Evolutionary conservation across 2,113 vertebrate species (phyloP).

Genomic region (Pituophis catenifer): DNA sequence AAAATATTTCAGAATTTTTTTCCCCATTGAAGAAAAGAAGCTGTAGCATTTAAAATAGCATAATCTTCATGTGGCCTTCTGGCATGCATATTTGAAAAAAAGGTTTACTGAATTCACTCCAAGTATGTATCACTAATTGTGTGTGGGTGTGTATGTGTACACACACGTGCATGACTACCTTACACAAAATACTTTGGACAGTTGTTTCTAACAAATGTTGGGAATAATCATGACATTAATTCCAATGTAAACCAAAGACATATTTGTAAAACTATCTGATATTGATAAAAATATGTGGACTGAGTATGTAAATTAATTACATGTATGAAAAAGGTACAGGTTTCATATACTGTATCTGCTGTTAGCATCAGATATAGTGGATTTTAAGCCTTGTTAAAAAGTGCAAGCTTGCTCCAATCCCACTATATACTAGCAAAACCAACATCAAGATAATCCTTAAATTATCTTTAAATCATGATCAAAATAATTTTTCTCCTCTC

Average conservation of each 20-base stretch:
- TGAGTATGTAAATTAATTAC: background rate
- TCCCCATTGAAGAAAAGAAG: background rate
- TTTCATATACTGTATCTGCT: background rate
- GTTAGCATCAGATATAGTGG: background rate
- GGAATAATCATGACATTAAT: conserved; percentile 11
- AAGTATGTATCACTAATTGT: background rate
- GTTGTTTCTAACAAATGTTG: conserved; percentile 20
- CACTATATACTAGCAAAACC: background rate
- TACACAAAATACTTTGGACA: background rate
- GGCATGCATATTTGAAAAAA: background rate
- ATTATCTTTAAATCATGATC: background rate
- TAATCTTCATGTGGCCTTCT: conserved; percentile 6
- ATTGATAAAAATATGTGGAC: conserved; percentile 35
- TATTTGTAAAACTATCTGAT: background rate
- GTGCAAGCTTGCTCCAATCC: background rate
- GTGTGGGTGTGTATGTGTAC: background rate
- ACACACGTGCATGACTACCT: background rate
- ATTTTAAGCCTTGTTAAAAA: background rate
- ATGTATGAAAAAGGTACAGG: conserved; percentile 13
- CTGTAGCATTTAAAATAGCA: background rate
- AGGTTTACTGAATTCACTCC: background rate
- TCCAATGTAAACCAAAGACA: background rate
- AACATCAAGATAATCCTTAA: background rate
- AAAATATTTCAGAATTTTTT: background rate
- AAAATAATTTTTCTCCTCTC: background rate